Evolutionary conservation across 92 coral and sea anemone genomes (phyloP).

Genomic region (Phenganax stokvisi): DNA sequence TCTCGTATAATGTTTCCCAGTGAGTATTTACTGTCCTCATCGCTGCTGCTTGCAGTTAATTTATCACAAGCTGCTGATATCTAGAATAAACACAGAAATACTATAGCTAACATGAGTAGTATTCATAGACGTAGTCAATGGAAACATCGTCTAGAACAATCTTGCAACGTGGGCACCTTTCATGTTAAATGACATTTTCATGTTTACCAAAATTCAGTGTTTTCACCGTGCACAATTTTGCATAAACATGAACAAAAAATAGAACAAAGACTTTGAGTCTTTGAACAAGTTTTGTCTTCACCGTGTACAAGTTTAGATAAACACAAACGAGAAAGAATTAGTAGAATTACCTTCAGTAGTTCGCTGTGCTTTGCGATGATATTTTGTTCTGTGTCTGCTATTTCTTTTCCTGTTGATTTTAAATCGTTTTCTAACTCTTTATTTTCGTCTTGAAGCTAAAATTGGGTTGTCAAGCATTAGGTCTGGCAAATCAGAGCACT

Average conservation of each 20-base stretch:
- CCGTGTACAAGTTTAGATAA: too few species aligned
- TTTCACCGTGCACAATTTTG: too few species aligned
- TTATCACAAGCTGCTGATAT: conserved; percentile 58
- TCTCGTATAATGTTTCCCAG: conserved; percentile 9
- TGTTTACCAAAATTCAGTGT: too few species aligned
- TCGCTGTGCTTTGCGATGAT: conserved; percentile 48
- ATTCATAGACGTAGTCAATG: not conserved
- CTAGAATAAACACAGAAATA: conserved; percentile 36
- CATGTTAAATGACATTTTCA: too few species aligned
- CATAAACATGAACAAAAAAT: too few species aligned
- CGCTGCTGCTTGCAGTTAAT: conserved; percentile 22
- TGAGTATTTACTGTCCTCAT: not conserved
- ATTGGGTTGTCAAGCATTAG: not conserved
- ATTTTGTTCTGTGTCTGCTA: conserved; percentile 54
- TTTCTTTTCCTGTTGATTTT: conserved; percentile 55
- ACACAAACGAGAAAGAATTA: too few species aligned
- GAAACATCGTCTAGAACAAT: too few species aligned
- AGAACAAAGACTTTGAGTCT: too few species aligned
- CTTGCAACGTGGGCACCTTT: too few species aligned
- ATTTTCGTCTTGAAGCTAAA: conserved; percentile 71
- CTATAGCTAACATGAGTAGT: not conserved
- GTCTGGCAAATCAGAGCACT: too few species aligned
- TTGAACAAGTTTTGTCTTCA: too few species aligned
- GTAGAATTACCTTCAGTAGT: conserved; percentile 51
- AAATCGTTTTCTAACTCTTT: conserved; percentile 54